Base-by-base conservation (phyloP, 2,888 invertebrate species). In the Euclidia mi region DNA sequence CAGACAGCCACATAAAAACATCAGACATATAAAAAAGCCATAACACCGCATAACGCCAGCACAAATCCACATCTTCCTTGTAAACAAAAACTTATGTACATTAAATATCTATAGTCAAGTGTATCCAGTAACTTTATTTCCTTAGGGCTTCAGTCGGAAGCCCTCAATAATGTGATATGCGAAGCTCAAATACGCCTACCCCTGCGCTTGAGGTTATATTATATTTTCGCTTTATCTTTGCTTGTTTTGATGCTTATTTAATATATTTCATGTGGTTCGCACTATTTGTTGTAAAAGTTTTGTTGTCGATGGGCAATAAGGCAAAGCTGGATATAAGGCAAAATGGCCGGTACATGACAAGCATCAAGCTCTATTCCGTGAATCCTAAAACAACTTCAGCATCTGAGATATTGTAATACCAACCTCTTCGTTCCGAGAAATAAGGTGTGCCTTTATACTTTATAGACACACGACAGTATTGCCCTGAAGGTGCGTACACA, bases 131-230 rank as follows among this genome's bases (percentile, higher is more conserved):
- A 69, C 53, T 70, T 65, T 70, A 64, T 65, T 69, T 65, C 64
- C 44, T 56, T 57, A 37, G 42, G 58, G 48, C 35, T 57, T 53
- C 64, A 59, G 60, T 58, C 66, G 57, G 71, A 76, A 71, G 64
- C 65, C 72, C 65, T 55, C 76, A 76, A 82, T 83, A 83, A 83
- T 82, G 77, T 76, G 79, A 82, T 81, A 82, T 78, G 73, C 57
- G 76, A 68, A 72, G 67, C 71, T 72, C 74, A 73, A 68, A 76
- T 68, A 65, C 65, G 57, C 62, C 66, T n/a, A 56, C 56, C 48
- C 66, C 44, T 48, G 41, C 43, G 17, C 55, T 60, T 56, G 62
- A 62, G 56, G 68, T 65, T 75, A 71, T 68, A 17, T 32, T 31
- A 43, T 71, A 75, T 59, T 67, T 71, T 55, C 47, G 38, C 56